Evolutionary conservation across 2,113 vertebrate species (phyloP).

Genomic region (Ahaetulla prasina): DNA sequence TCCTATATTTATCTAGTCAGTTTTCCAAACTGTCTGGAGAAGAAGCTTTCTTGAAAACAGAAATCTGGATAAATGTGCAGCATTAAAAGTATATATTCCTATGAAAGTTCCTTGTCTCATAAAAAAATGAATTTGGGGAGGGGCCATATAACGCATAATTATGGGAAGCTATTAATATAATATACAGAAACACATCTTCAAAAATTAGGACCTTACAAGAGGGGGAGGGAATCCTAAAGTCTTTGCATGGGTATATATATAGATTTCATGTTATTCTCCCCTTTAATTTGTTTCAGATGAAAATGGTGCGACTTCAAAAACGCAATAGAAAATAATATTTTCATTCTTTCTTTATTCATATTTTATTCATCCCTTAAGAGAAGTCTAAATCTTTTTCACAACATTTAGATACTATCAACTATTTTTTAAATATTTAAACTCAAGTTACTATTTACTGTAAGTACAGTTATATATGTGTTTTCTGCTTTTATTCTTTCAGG

Average conservation of each 20-base stretch:
- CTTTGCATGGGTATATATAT: neutral
- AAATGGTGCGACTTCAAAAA: neutral
- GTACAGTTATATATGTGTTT: neutral
- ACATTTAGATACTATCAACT: neutral
- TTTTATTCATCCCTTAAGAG: neutral
- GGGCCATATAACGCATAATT: neutral
- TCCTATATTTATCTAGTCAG: slow-evolving; percentile 5
- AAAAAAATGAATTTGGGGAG: neutral
- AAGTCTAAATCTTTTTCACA: neutral
- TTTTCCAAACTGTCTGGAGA: neutral
- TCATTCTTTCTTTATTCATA: neutral
- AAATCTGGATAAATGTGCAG: slow-evolving; percentile 2
- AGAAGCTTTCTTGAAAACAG: slow-evolving; percentile 5
- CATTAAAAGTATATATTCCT: neutral
- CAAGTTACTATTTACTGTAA: neutral
- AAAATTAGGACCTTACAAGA: neutral
- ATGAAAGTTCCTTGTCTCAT: neutral
- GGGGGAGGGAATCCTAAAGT: neutral
- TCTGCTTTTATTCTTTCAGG: neutral
- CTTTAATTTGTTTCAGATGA: neutral
- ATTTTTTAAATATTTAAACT: neutral
- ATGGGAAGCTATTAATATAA: neutral
- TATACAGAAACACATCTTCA: neutral
- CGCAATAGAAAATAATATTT: neutral
- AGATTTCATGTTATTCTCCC: neutral